A percentile compares a stretch with the other conserved stretches of the same genome.
phyloP scores from a whole-genome alignment of 1,140 invertebrate genomes.

The Brachionus rubens region DNA sequence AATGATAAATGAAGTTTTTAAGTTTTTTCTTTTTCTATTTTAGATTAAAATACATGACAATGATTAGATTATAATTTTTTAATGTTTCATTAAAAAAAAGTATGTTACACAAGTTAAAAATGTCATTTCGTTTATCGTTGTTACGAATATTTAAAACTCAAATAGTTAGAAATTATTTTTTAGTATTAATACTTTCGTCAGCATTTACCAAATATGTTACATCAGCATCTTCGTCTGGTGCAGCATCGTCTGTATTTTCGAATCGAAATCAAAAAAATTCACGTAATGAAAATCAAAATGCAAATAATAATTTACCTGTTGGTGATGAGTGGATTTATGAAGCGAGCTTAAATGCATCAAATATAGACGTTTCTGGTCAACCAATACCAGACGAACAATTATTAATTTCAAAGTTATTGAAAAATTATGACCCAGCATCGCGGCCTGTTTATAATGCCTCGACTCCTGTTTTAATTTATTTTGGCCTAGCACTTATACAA shows the following conservation, averaged over 20 bases:
- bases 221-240: not conserved
- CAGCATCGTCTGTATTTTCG: constrained; percentile 11
- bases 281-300: not conserved
- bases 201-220: not conserved
- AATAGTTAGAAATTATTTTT: not conserved
- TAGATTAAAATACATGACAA: too few species aligned
- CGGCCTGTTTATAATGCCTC: constrained; percentile 94
- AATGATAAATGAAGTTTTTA: too few species aligned
- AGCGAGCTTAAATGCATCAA: not conserved
- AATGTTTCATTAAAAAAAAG: too few species aligned
- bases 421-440: constrained; percentile 92
- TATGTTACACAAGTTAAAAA: too few species aligned
- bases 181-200: not conserved
- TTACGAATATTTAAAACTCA: too few species aligned
- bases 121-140: too few species aligned
- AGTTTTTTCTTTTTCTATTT: too few species aligned
- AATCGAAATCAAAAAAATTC: constrained; percentile 9
- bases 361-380: constrained; percentile 61
- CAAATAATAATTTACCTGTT: not conserved
- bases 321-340: constrained; percentile 18
- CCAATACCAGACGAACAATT: constrained; percentile 78
- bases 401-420: constrained; percentile 83
- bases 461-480: constrained; percentile 88
- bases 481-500: constrained; percentile 96
- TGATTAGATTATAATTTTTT: too few species aligned